Evolutionary conservation across 2,888 invertebrate genomes (phyloP), one percentile per base, ranked within the genome.

Genomic region (Acanthococcus lagerstroemiae): DNA sequence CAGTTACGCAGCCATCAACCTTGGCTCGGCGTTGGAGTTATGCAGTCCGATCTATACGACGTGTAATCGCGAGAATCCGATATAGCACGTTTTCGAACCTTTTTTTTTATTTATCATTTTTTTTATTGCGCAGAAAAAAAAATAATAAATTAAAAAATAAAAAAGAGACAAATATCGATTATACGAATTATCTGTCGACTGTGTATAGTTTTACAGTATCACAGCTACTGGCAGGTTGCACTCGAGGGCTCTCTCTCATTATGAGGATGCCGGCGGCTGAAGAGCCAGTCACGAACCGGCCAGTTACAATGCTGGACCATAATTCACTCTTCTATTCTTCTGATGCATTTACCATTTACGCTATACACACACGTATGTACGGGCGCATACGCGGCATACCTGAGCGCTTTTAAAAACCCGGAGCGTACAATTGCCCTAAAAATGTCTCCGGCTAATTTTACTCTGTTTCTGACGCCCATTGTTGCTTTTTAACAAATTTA

Each of bases 301-400:
- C 48, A 58, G 15, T 19, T 19, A 45, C 46, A 45, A 19, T 25
- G 25, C 45, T 24, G 48, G 48, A 58, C 58, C 58, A 58, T 58
- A 58, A 26, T 58, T 58, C 58, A 58, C 58, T 58, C 25, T 58
- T 57, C 21, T 57, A 57, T 57, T 57, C 57, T 57, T 57, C 58
- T 46, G 25, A n/a, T 17, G 4, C 22, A 52, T 24, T 19, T 4
- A n/a, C 9, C 37, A 19, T 45, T 7, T 4, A 17, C 17, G 15
- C 22, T 12, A 3, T 9, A 22, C 15, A 12, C n/a, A 21, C 7
- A 22, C 21, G n/a, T 21, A 9, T 12, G 15, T 12, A 27, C n/a
- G n/a, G n/a, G n/a, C n/a, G n/a, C n/a, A n/a, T n/a, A n/a, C n/a
- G n/a, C n/a, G n/a, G n/a, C n/a, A n/a, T n/a, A n/a, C n/a, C n/a